These are phyloP conservation scores for Panthera tigris DNA, from an alignment of 2,113 vertebrate species.

Conservation along the genomic window DNA sequence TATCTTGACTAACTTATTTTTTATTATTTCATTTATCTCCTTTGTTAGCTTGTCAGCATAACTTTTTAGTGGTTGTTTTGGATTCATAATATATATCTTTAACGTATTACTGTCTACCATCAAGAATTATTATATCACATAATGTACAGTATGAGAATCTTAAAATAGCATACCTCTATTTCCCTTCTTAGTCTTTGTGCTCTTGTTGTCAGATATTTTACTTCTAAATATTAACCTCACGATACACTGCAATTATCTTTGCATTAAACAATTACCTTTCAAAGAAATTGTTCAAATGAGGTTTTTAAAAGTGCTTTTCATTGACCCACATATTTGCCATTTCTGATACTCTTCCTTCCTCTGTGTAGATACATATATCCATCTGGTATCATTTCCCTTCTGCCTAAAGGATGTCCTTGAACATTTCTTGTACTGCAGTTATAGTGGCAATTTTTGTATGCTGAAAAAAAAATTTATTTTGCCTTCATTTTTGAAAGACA, in stretches of 20 bases:
- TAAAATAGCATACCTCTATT: not conserved
- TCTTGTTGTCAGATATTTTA: not conserved
- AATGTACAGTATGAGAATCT: not conserved
- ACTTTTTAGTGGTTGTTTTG: not conserved
- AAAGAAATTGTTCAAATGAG: not conserved
- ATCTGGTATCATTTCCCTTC: not conserved
- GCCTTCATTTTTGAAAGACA: not conserved
- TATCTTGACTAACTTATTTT: not conserved
- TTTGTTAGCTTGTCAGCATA: not conserved
- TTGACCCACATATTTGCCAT: not conserved
- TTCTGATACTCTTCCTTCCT: not conserved
- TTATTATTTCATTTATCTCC: not conserved
- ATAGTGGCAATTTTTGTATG: not conserved
- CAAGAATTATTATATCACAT: not conserved
- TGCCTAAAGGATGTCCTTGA: not conserved
- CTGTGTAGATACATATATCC: not conserved
- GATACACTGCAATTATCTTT: not conserved
- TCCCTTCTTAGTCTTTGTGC: not conserved
- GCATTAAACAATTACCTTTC: not conserved
- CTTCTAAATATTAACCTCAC: not conserved
- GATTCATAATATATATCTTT: not conserved
- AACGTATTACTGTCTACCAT: not conserved
- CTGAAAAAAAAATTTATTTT: not conserved
- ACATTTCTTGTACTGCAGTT: not conserved
- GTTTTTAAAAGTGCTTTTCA: not conserved